Evolutionary conservation across 1,140 invertebrate genomes (phyloP).

Genomic region (Pemphigus obesinymphae): DNA sequence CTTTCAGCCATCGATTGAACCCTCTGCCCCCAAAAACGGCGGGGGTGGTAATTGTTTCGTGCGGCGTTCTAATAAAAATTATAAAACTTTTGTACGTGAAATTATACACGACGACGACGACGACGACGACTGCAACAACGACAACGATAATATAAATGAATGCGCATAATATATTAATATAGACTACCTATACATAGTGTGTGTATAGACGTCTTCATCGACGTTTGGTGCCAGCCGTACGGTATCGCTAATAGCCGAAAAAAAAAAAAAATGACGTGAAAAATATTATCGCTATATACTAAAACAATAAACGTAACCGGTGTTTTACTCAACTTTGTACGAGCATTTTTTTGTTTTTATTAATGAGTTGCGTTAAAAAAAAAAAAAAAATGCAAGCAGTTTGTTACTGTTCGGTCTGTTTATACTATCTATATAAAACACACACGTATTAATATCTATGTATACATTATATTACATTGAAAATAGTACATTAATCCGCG

Average conservation of each 20-base stretch:
- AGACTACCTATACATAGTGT: not conserved
- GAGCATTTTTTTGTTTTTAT: not conserved
- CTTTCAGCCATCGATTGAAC: not conserved
- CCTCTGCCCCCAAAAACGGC: not conserved
- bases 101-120: slow-evolving; percentile 22
- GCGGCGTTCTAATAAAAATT: slow-evolving; percentile 39
- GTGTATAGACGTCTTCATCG: slow-evolving; percentile 30
- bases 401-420: not conserved
- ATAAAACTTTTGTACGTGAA: slow-evolving; percentile 11
- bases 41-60: slow-evolving; percentile 26
- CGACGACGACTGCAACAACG: not conserved
- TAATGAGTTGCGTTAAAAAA: slow-evolving; percentile 26
- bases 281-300: slow-evolving; percentile 23
- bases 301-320: slow-evolving; percentile 35
- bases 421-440: not conserved
- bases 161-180: slow-evolving; percentile 1
- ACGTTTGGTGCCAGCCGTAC: slow-evolving; percentile 38
- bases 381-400: not conserved
- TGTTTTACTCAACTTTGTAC: slow-evolving; percentile 16
- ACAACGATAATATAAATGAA: not conserved
- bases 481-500: slow-evolving; percentile 30
- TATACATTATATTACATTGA: not conserved
- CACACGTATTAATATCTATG: not conserved
- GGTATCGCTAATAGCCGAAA: slow-evolving; percentile 26
- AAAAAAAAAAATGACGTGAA: slow-evolving; percentile 23